A percentile compares a stretch with the other conserved stretches of the same genome.
Evolutionary conservation across 2,113 vertebrate species (phyloP).

Genomic region (Macaca mulatta): DNA sequence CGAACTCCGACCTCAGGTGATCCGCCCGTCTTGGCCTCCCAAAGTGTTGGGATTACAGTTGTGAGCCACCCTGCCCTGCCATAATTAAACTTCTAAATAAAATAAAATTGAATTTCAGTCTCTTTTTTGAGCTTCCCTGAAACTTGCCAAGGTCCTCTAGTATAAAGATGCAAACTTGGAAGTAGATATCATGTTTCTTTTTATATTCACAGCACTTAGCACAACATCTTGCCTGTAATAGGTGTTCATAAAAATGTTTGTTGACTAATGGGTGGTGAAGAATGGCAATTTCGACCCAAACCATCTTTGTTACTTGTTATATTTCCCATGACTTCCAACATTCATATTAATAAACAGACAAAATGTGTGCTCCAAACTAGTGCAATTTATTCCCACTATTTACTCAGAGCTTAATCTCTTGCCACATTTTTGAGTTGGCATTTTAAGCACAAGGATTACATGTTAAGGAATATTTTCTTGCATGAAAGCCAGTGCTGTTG

Average conservation of each 20-base stretch:
- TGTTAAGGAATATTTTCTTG: neutral
- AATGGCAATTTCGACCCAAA: neutral
- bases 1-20: no score
- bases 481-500: neutral
- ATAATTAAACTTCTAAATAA: neutral
- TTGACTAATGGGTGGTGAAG: neutral
- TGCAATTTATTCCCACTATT: neutral
- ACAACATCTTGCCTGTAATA: neutral
- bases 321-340: neutral
- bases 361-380: neutral
- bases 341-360: neutral
- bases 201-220: fast-evolving
- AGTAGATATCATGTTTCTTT: neutral
- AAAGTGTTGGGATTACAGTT: no score
- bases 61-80: no score
- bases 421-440: neutral
- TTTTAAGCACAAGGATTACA: neutral
- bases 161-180: neutral
- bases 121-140: neutral
- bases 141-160: neutral
- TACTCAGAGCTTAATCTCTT: neutral
- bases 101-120: neutral
- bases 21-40: no score
- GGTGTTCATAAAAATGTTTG: neutral
- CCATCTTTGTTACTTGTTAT: neutral